Evolutionary conservation across 2,797 vertebrate species (phyloP).

Genomic region (Eulemur albifrons): DNA sequence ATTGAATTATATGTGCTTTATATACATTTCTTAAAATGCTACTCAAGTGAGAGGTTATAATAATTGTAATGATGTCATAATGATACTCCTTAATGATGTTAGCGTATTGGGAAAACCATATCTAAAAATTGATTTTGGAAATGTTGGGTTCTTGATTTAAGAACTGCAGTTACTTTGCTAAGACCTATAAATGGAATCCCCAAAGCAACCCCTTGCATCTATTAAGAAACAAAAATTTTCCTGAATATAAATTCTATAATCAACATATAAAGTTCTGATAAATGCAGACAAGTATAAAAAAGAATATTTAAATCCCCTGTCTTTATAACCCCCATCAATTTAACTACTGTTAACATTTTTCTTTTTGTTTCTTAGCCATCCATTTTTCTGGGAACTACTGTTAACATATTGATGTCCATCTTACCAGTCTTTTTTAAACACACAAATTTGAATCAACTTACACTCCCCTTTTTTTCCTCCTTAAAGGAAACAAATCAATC

Average conservation of each 20-base stretch:
- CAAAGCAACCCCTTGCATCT: not conserved
- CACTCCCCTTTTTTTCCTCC: not conserved
- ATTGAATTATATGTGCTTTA: not conserved
- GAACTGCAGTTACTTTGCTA: constrained; percentile 49
- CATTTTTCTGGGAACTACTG: not conserved
- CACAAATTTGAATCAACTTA: constrained; percentile 11
- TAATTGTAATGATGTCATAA: constrained; percentile 20
- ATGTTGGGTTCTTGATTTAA: constrained; percentile 22
- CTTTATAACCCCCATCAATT: not conserved
- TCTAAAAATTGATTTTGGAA: constrained; percentile 39
- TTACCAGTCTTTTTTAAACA: not conserved
- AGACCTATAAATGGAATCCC: constrained; percentile 52
- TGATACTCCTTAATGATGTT: constrained; percentile 4
- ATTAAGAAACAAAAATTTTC: constrained; percentile 16
- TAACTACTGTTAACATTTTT: constrained; percentile 19
- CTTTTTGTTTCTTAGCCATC: not conserved
- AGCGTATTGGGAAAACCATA: constrained; percentile 1
- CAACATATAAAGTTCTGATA: constrained; percentile 21
- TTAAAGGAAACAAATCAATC: constrained; percentile 25
- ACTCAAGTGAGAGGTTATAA: constrained; percentile 20
- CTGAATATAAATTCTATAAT: constrained; percentile 26
- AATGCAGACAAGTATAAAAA: constrained; percentile 37
- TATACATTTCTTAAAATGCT: constrained; percentile 43
- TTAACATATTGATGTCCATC: constrained; percentile 11
- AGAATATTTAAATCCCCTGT: constrained; percentile 8